Percentiles rank a stretch among this genome's conserved stretches.
phyloP scores from a whole-genome alignment of 2,113 vertebrate species.

The Triplophysa rosa region DNA sequence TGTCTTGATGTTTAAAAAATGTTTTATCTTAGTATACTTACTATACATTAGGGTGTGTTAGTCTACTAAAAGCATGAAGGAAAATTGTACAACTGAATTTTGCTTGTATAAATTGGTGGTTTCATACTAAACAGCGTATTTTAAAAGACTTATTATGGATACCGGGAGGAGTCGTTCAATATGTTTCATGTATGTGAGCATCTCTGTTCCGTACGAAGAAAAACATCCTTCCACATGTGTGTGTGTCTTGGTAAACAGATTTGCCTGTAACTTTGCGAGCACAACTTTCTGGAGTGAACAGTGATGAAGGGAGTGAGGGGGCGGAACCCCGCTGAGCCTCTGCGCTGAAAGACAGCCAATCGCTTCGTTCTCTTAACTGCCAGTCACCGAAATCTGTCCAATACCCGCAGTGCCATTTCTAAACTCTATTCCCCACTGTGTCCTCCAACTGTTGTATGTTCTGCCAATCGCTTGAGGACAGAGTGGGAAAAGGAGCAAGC shows the following conservation, averaged over 20 bases:
- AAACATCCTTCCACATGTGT: slow-evolving; percentile 57
- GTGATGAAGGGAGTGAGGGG: slow-evolving; percentile 79
- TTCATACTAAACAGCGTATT: not conserved
- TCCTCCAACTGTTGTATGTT: slow-evolving; percentile 88
- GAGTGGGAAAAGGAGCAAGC: slow-evolving; percentile 89
- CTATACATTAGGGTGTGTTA: not conserved
- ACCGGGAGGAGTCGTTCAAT: not conserved
- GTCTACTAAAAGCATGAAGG: not conserved
- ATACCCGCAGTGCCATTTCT: slow-evolving; percentile 94
- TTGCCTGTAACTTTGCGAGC: slow-evolving; percentile 81
- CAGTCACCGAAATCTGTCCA: slow-evolving; percentile 95
- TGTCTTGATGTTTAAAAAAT: not conserved
- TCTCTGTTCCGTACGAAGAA: slow-evolving; percentile 1
- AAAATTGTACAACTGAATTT: not conserved
- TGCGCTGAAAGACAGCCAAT: slow-evolving; percentile 97
- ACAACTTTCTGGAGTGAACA: slow-evolving; percentile 82
- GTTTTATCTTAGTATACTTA: not conserved
- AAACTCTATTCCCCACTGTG: slow-evolving; percentile 91
- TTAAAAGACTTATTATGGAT: no score
- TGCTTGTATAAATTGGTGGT: not conserved
- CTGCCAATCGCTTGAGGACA: slow-evolving; percentile 98
- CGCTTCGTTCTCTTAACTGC: slow-evolving; percentile 86
- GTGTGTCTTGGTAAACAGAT: slow-evolving; percentile 66
- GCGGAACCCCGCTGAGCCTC: slow-evolving; percentile 88
- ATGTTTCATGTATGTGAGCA: not conserved